A percentile compares a stretch with the other conserved stretches of the same genome.
phyloP scores from a whole-genome alignment of 2,113 vertebrate genomes.

The Dromiciops gliroides region DNA sequence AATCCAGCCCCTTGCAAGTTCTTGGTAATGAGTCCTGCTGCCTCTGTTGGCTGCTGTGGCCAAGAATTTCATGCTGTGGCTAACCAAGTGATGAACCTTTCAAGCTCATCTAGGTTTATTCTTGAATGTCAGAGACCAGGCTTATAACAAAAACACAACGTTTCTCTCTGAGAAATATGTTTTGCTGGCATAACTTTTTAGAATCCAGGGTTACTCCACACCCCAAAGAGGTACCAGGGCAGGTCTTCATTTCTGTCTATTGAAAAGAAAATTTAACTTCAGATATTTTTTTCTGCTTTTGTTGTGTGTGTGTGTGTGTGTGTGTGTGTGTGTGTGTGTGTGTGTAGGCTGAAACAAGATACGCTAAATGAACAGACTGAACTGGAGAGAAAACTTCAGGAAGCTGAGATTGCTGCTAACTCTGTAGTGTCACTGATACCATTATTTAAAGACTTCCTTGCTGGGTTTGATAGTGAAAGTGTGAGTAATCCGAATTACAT shows the following conservation, averaged over 20 bases:
- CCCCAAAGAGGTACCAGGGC: not conserved
- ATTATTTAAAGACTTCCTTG: slow-evolving; percentile 84
- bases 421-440: slow-evolving; percentile 85
- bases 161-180: not conserved
- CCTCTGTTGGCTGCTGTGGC: not conserved
- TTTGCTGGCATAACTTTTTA: not conserved
- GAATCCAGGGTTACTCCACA: not conserved
- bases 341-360: slow-evolving; percentile 70
- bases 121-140: not conserved
- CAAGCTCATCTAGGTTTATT: not conserved
- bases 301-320: not conserved
- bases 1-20: not conserved
- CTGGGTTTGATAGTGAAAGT: slow-evolving; percentile 75
- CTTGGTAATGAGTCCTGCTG: not conserved
- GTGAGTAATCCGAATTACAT: slow-evolving; percentile 76
- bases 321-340: slow-evolving; percentile 4
- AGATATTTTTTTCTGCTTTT: slow-evolving; percentile 18
- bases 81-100: not conserved
- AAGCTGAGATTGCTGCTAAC: slow-evolving; percentile 83
- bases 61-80: not conserved
- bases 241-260: not conserved
- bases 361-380: slow-evolving; percentile 47
- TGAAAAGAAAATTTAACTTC: slow-evolving; percentile 34
- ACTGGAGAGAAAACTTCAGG: slow-evolving; percentile 81
- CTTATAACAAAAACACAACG: not conserved